Base-by-base conservation (phyloP, 2,113 vertebrate species). In the Gasterosteus nipponicus region DNA sequence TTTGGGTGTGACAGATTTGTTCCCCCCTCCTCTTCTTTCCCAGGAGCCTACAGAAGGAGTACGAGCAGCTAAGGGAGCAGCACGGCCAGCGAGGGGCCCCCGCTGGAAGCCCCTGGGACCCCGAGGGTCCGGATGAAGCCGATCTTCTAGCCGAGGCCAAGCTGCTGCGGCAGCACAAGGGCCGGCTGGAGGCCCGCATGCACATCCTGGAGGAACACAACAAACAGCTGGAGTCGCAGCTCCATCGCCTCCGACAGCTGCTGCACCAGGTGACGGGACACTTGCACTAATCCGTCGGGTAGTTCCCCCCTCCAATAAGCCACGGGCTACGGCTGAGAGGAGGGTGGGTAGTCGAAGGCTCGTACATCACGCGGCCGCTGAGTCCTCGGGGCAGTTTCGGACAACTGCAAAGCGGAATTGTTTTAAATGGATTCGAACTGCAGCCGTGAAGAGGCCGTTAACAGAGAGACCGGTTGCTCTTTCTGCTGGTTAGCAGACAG, bases 201-300 rank as follows among this genome's bases (percentile, higher is more conserved):
- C 97, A 97, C 87, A 98, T 98, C 82, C 77, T 99, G 82, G 98
- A 99, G 94, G 97, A 99, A 84, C 98, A 99, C 90, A 99, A 99
- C 87, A 98, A 97, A 63, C 97, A 99, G 56, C 19, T 99, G 89
- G 98, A 99, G 91, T 99, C 97, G 39, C 98, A 99, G 91, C 96
- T 99, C 33, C 96, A 96, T 66, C 94, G 97, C 31, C 95, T 99
- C 19, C 93, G 98, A 41, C 96, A 97, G 91, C 95, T 99, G 0
- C 95, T 99, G 54, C 97, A 98, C 85, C 97, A 98, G 97, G 98
- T 99, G 77, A 78, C 29, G 0, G 1, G 58, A 58, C 56, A 16
- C 44, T 46, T 14, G 10, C 31, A 16, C 51, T 8, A 16, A 33
- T 26, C 22, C 70, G 47, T 54, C 10, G 44, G 11, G 29, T 14